Evolutionary conservation across 37 sponge, comb jelly and placozoan species (phyloP).

Genomic region (Spongia lamella): DNA sequence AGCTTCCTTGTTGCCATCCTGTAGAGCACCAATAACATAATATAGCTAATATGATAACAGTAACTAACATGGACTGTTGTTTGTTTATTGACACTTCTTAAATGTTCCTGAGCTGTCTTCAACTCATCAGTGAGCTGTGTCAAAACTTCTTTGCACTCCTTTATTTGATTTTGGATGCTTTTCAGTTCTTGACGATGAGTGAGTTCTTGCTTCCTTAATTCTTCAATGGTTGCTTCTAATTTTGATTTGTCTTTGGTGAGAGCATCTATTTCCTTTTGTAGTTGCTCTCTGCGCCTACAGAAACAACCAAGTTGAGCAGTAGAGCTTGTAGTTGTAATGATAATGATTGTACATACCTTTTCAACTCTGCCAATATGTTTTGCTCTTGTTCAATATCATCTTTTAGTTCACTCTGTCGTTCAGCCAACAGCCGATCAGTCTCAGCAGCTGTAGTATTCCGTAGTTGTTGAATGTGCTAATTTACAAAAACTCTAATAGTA

Average conservation of each 20-base stretch:
- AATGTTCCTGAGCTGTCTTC: slow-evolving; percentile 1
- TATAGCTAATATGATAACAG: not conserved
- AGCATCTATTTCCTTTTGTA: not conserved
- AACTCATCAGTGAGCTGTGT: not conserved
- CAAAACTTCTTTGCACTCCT: not conserved
- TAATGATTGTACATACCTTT: slow-evolving; percentile 11
- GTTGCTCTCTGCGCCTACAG: not conserved
- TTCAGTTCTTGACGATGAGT: not conserved
- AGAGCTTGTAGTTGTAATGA: not conserved
- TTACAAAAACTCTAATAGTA: too few relatives aligned
- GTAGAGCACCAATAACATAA: not conserved
- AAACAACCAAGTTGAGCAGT: too few relatives aligned
- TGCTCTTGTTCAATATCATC: slow-evolving; percentile 21
- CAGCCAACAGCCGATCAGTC: not conserved
- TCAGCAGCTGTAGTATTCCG: slow-evolving; percentile 20
- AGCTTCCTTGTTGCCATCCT: not conserved
- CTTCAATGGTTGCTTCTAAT: not conserved
- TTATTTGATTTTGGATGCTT: not conserved
- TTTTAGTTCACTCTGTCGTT: slow-evolving; percentile 22
- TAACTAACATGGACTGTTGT: not conserved
- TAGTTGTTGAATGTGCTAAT: not conserved
- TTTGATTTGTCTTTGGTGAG: not conserved
- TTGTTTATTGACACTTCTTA: too few relatives aligned
- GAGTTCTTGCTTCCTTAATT: not conserved
- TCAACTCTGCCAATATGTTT: slow-evolving; percentile 13